Evolutionary conservation across 2,888 invertebrate species (phyloP), one percentile per base, ranked within the genome.

Genomic region (Neoitamus cyanurus): DNA sequence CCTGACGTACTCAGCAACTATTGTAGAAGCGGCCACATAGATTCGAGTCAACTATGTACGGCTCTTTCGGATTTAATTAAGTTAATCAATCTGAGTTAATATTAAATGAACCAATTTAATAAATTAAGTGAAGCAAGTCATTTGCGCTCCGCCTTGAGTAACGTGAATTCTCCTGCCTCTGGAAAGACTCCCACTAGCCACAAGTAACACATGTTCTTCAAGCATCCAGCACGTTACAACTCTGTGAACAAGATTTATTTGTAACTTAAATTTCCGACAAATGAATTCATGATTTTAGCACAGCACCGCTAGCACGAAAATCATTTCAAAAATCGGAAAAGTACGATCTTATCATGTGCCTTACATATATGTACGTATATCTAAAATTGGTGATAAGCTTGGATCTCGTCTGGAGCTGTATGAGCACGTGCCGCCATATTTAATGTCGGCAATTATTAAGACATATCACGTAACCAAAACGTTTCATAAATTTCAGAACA

Each of bases 381-480:
- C 7, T 34, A 58, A 9, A 25, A 58, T 9, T 20, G 7, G 25
- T 20, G 58, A 58, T 58, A 58, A 58, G 25, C 58, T 6, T 2
- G 20, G 58, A 58, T 58, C 58, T 58, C 58, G 58, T 58, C 25
- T 58, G 58, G 25, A 58, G 34, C 25, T 4, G 34, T 58, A 34
- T 36, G 28, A 75, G 75, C 83, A 83, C 83, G 83, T 83, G 46
- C 36, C 58, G 13, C 58, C 73, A 85, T 85, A 86, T 85, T 85
- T 86, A 85, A 86, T 86, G 83, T 11, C 31, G 73, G 85, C 78
- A 86, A 84, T 86, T 86, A 86, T 85, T 77, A 85, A 86, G 86
- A 86, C 86, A 86, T 70, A 86, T 86, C 86, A 86, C 86, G 86
- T 86, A 85, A 72, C 34, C 83, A 48, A 85, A 84, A 83, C 84